Base-by-base conservation (phyloP, 2,888 invertebrate genomes). In the Hydropsyche betteni region DNA sequence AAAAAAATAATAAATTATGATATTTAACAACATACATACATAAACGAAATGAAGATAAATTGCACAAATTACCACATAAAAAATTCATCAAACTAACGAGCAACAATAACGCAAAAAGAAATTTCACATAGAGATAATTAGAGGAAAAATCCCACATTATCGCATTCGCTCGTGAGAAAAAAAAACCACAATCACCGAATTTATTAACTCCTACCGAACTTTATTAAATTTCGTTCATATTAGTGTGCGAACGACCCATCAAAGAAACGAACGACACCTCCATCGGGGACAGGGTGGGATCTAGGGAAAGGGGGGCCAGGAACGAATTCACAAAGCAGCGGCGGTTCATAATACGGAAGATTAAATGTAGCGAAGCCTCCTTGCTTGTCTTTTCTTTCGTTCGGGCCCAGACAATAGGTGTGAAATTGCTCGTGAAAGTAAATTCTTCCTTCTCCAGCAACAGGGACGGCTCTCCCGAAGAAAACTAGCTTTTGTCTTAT, bases 391-490 rank as follows among this genome's bases (percentile, higher is more conserved):
- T 72, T 72, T 72, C 61, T 70, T 61, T 76, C 69, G 52, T 16
- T 68, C 61, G 61, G 61, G 64, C 70, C 71, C 55, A 78, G 78
- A 78, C 78, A 78, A 78, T 78, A 78, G 78, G 77, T 77, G 77
- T 75, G 77, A 78, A 77, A 78, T 78, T 77, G 75, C 75, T 78
- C 75, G 78, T 77, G 78, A 78, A 77, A 78, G 74, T 77, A 74
- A 76, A 78, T 73, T 78, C 75, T 72, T 72, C 72, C 24, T 34
- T 7, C n/a, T 33, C 44, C 24, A 16, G 16, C 24, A 24, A 36
- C 6, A 53, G 52, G 52, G 36, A 70, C 52, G 70, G 52, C 50
- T 33, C 5, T 8, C 34, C 7, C 24, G 72, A 12, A 24, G 34
- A n/a, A 72, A 72, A 72, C 72, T 72, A 72, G 72, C 72, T 72